A percentile compares a stretch with the other conserved stretches of the same genome.
Conservation (phyloP, 2,888 invertebrate genomes). For the Hypselothyrea guttata region DNA sequence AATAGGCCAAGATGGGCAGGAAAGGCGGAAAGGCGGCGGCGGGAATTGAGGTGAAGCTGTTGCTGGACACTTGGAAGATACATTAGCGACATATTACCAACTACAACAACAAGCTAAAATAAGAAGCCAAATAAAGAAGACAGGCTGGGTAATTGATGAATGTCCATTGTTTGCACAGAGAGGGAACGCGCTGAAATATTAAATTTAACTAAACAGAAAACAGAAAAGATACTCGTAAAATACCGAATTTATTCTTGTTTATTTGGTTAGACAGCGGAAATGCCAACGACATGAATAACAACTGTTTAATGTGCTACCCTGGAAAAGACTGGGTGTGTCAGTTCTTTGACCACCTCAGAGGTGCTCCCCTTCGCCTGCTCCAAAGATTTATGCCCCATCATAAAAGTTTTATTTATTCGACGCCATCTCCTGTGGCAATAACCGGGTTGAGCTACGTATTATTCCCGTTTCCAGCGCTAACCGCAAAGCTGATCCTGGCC, state of each 20-base stretch:
- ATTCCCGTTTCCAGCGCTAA: slow-evolving; percentile 12
- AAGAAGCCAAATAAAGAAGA: slow-evolving; percentile 23
- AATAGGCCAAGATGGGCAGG: slow-evolving; percentile 30
- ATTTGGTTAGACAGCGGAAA: slow-evolving; percentile 59
- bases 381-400: slow-evolving; percentile 51
- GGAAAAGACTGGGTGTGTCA: slow-evolving; percentile 31
- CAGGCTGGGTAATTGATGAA: slow-evolving; percentile 49
- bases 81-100: slow-evolving; percentile 49
- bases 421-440: slow-evolving; percentile 15
- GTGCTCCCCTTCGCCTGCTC: slow-evolving; percentile 25
- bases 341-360: slow-evolving; percentile 10
- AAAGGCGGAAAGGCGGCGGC: not conserved
- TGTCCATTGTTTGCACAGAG: slow-evolving; percentile 41
- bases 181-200: not conserved
- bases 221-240: slow-evolving; percentile 45
- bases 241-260: slow-evolving; percentile 65
- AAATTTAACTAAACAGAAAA: slow-evolving; percentile 17
- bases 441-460: slow-evolving; percentile 1
- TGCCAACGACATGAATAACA: slow-evolving; percentile 57
- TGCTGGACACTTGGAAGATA: slow-evolving; percentile 41
- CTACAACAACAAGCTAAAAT: slow-evolving; percentile 20
- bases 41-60: slow-evolving; percentile 11
- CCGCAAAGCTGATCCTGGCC: slow-evolving; percentile 9
- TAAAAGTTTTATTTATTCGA: slow-evolving; percentile 48
- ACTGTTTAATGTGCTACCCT: slow-evolving; percentile 45